Base-by-base conservation (phyloP, 2,113 vertebrate species). In the Nannobrachium achirus region DNA sequence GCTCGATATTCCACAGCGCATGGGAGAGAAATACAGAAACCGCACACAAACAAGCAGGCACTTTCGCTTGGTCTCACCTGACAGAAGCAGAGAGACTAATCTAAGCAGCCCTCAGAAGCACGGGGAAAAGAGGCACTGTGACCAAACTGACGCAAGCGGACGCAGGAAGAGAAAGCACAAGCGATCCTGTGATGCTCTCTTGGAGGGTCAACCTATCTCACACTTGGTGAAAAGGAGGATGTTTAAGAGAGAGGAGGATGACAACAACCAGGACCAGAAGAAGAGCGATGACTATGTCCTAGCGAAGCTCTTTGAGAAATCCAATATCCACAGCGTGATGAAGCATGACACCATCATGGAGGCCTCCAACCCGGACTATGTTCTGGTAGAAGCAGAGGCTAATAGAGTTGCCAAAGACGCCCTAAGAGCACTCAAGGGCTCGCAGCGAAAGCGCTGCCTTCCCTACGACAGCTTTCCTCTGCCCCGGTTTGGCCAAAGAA, bases 281-380 rank as follows among this genome's bases (percentile, higher is more conserved):
- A 92, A 92, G 84, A 94, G 85, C 0, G 96, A 99, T 3, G 97
- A 99, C 74, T 99, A 99, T 2, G 96, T 99, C 25, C 81, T 99
- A 77, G 92, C 95, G 75, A 99, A 97, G 67, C 96, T 99, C 66
- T 97, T 99, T 80, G 96, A 92, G 87, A 98, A 97, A 82, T 96
- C 98, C 74, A 96, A 96, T 1, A 95, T 99, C 63, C 98, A 99
- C 88, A 99, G 98, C 64, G 96, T 98, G 57, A 95, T 99, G 96
- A 95, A 96, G 71, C 97, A 99, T 6, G 98, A 99, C 66, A 92
- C 90, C 52, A 99, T 99, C 81, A 94, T 99, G 92, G 96, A 99
- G 10, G 93, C 97, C 18, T 95, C 97, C 66, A 96, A 85, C 73
- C 93, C 95, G 0, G 97, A 99, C 80, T 95, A 92, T 3, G 93